Percentiles rank a stretch among this genome's conserved stretches.
Evolutionary conservation across 2,888 invertebrate genomes (phyloP).

Genomic region (Archips crataeganus): DNA sequence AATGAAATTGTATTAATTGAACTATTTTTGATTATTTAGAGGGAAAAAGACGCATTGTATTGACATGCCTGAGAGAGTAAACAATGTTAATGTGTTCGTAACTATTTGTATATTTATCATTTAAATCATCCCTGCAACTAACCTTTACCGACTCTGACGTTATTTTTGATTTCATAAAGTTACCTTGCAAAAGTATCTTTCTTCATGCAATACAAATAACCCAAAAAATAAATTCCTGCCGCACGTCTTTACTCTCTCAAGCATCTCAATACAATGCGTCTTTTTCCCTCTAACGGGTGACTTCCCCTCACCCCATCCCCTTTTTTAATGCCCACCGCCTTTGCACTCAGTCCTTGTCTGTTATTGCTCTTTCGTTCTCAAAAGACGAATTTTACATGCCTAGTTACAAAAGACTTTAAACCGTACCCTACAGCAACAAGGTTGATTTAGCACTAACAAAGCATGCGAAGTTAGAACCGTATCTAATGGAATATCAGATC

Average conservation of each 20-base stretch:
- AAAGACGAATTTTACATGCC: slow-evolving; percentile 66
- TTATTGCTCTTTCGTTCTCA: slow-evolving; percentile 61
- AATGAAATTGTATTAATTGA: too few species aligned
- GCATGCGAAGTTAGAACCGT: slow-evolving; percentile 67
- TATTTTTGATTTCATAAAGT: not conserved
- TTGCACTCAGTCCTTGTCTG: slow-evolving; percentile 62
- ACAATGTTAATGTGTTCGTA: too few species aligned
- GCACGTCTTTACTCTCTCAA: slow-evolving; percentile 53
- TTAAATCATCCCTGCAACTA: too few species aligned
- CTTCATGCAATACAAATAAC: not conserved
- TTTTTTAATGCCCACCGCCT: slow-evolving; percentile 66
- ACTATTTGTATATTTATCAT: too few species aligned
- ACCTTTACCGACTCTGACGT: too few species aligned
- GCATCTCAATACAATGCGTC: slow-evolving; percentile 63
- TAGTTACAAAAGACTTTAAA: slow-evolving; percentile 47
- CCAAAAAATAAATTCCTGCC: slow-evolving; percentile 45
- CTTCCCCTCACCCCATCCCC: slow-evolving; percentile 49
- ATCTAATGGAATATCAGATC: slow-evolving; percentile 71
- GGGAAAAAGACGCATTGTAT: too few species aligned
- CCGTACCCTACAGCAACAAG: slow-evolving; percentile 43
- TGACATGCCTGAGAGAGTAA: too few species aligned
- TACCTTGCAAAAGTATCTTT: not conserved
- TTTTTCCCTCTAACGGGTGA: slow-evolving; percentile 61
- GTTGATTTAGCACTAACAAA: slow-evolving; percentile 48
- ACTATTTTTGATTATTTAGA: too few species aligned